These are phyloP conservation scores for Seira musarum DNA, from an alignment of 2,888 invertebrate genomes.

Conservation along the genomic window DNA sequence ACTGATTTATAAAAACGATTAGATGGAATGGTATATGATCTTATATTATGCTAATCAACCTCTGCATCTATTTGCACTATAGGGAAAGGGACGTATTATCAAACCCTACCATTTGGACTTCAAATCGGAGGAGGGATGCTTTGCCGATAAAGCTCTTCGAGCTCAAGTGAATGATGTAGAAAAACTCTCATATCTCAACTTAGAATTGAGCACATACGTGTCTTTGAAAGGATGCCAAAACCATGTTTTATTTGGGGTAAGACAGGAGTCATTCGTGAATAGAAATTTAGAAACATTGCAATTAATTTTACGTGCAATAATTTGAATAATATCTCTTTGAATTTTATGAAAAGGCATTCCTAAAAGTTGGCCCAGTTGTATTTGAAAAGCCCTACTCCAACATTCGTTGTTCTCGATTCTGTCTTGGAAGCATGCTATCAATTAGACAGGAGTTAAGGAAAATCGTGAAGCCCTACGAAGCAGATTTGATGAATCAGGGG, in stretches of 20 bases:
- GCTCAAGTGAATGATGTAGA: neutral
- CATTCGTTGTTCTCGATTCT: conserved; percentile 62
- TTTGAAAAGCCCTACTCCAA: conserved; percentile 50
- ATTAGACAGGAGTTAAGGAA: conserved; percentile 25
- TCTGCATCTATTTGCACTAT: no score
- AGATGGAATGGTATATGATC: no score
- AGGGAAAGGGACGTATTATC: no score
- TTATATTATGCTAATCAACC: no score
- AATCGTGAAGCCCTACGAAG: neutral
- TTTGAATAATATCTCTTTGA: no score
- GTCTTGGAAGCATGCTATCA: conserved; percentile 43
- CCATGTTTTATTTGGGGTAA: conserved; percentile 37
- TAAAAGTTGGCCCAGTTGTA: conserved; percentile 28
- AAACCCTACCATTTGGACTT: conserved; percentile 30
- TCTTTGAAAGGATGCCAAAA: conserved; percentile 1
- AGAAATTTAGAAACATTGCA: no score
- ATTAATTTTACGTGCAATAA: no score
- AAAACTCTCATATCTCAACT: conserved; percentile 22
- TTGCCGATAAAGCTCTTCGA: conserved; percentile 29
- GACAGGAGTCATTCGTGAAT: neutral
- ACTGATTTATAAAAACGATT: no score
- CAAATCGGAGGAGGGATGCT: conserved; percentile 35
- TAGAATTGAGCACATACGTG: neutral
- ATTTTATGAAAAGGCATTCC: conserved; percentile 13
- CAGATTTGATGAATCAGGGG: conserved; percentile 19